These are phyloP conservation scores for Triplophysa bombifrons DNA, from an alignment of 2,797 vertebrate genomes.

Conservation along the genomic window DNA sequence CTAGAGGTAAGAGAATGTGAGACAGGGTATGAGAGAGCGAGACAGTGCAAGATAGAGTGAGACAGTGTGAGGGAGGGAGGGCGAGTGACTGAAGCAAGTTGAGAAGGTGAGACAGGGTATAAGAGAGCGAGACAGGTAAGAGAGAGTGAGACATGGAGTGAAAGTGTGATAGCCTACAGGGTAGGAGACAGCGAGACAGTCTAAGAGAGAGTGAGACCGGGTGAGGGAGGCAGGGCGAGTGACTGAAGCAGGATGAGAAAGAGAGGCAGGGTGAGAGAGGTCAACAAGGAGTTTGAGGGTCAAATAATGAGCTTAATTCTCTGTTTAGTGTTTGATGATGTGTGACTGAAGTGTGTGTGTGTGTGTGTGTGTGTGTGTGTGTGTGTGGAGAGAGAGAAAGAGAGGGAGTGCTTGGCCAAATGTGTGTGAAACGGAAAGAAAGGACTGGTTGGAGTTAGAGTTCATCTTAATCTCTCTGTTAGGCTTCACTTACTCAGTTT, in stretches of 20 bases:
- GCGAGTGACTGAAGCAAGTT: not conserved
- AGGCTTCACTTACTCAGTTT: not conserved
- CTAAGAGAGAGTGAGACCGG: not conserved
- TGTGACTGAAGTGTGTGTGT: conserved; percentile 55
- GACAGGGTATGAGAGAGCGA: too few relatives aligned
- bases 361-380: conserved; percentile 3
- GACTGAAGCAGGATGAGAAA: not conserved
- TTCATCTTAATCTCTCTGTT: not conserved
- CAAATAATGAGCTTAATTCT: conserved; percentile 40
- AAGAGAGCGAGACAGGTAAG: not conserved
- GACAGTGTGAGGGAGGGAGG: not conserved
- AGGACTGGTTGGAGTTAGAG: not conserved
- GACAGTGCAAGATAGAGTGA: too few relatives aligned
- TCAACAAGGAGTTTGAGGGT: not conserved
- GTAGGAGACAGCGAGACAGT: too few relatives aligned
- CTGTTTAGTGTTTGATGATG: conserved; percentile 39
- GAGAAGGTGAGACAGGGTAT: conserved; percentile 11
- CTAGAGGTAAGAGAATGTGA: too few relatives aligned
- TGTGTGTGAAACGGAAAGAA: not conserved
- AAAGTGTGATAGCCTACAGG: too few relatives aligned
- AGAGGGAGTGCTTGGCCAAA: not conserved
- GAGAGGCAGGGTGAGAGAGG: conserved; percentile 25
- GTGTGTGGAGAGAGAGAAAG: too few relatives aligned
- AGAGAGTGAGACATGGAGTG: too few relatives aligned
- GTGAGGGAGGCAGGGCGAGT: not conserved